These are phyloP conservation scores for Lucilia sericata DNA, from an alignment of 1,140 invertebrate genomes.

Conservation along the genomic window DNA sequence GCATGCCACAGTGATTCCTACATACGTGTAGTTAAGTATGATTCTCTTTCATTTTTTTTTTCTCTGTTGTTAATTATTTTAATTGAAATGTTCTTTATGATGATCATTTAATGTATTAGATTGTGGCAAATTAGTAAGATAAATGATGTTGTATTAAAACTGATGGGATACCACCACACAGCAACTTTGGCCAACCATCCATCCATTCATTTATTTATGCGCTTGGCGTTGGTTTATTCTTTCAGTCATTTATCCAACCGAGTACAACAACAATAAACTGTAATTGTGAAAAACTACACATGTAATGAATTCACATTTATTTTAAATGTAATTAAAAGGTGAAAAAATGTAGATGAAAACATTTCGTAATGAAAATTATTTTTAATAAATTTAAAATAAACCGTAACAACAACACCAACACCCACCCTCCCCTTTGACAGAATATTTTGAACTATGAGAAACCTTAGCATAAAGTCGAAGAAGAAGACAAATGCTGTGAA, in stretches of 20 bases:
- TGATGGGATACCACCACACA: neutral
- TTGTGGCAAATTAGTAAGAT: slow-evolving; percentile 41
- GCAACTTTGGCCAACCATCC: neutral
- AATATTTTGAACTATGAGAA: neutral
- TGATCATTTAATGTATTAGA: slow-evolving; percentile 39
- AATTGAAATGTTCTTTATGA: slow-evolving; percentile 67
- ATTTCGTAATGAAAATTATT: neutral
- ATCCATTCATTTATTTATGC: neutral
- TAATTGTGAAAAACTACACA: slow-evolving; percentile 6
- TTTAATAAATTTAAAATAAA: neutral
- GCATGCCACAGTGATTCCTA: neutral
- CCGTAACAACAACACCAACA: no score
- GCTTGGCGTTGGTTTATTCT: neutral
- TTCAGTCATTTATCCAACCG: neutral
- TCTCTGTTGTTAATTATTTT: slow-evolving; percentile 67
- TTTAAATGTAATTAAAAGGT: slow-evolving; percentile 2
- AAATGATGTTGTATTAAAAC: slow-evolving; percentile 6
- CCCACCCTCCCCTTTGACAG: neutral
- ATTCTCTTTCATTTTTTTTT: slow-evolving; percentile 5
- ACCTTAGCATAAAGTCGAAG: neutral
- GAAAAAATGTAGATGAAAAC: neutral
- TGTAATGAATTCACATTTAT: slow-evolving; percentile 12
- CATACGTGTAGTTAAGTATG: slow-evolving; percentile 19
- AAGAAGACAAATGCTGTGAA: neutral
- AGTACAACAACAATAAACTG: neutral